phyloP scores from a whole-genome alignment of 2,113 vertebrate species.

The Pterocles orientalis region DNA sequence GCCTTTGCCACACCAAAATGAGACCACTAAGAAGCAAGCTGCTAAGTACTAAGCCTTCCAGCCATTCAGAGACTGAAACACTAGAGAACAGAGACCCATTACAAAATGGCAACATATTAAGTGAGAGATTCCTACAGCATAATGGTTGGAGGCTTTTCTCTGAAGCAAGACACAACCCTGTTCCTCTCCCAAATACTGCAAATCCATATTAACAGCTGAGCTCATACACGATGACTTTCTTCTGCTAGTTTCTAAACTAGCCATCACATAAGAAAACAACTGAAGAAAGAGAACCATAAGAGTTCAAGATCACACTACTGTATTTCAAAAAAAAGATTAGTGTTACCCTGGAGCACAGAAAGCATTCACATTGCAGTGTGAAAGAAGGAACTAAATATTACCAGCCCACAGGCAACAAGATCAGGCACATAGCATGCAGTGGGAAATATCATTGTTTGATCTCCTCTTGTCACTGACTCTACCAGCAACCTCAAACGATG shows the following conservation, averaged over 20 bases:
- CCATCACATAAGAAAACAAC: neutral
- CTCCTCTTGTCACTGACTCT: neutral
- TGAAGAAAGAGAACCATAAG: neutral
- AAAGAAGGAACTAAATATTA: neutral
- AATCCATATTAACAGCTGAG: neutral
- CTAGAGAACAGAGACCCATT: fast-evolving
- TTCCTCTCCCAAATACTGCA: neutral
- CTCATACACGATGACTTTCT: neutral
- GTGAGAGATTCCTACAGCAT: neutral
- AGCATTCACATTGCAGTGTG: neutral
- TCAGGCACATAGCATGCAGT: neutral
- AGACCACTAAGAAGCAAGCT: neutral
- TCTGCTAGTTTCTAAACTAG: neutral
- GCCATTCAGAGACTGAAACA: neutral
- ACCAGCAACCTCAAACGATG: neutral
- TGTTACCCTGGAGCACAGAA: neutral
- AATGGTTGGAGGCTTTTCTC: neutral
- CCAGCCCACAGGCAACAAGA: neutral
- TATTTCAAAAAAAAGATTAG: neutral
- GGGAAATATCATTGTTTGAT: neutral
- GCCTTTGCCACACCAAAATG: neutral
- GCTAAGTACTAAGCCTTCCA: neutral
- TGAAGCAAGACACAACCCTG: neutral
- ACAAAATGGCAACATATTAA: neutral
- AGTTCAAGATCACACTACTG: neutral